Percentiles rank a stretch among this genome's conserved stretches.
These are phyloP conservation scores for Zoanthus gigantus DNA, from an alignment of 92 coral and sea anemone species.

Conservation along the genomic window DNA sequence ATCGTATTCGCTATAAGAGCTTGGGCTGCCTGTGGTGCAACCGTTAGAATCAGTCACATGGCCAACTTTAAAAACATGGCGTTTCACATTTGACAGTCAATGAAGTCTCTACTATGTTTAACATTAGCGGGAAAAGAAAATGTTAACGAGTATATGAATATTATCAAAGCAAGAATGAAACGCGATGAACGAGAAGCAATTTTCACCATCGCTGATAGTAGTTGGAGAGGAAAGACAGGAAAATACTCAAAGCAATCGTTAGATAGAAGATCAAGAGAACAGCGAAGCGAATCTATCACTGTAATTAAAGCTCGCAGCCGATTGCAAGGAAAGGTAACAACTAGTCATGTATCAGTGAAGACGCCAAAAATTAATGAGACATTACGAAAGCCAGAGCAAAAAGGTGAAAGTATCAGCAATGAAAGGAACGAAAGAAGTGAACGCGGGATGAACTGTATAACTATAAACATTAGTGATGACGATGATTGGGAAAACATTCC, in stretches of 20 bases:
- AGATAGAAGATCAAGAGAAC: background rate
- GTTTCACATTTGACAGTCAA: background rate
- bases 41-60: background rate
- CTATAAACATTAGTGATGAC: background rate
- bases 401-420: background rate
- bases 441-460: background rate
- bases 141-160: background rate
- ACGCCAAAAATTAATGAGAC: background rate
- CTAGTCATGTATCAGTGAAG: background rate
- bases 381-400: background rate
- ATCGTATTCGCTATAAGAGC: too few relatives aligned
- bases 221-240: background rate
- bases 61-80: constrained; percentile 1
- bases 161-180: background rate
- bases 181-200: background rate
- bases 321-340: background rate
- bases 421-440: background rate
- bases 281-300: background rate
- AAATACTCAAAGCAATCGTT: background rate
- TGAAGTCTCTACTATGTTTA: too few relatives aligned
- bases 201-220: background rate
- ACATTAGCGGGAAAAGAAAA: background rate
- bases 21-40: background rate
- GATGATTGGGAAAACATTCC: constrained; percentile 10
- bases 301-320: constrained; percentile 21